Base-by-base conservation (phyloP, 2,797 vertebrate genomes). In the Platyrinchus mystaceus region DNA sequence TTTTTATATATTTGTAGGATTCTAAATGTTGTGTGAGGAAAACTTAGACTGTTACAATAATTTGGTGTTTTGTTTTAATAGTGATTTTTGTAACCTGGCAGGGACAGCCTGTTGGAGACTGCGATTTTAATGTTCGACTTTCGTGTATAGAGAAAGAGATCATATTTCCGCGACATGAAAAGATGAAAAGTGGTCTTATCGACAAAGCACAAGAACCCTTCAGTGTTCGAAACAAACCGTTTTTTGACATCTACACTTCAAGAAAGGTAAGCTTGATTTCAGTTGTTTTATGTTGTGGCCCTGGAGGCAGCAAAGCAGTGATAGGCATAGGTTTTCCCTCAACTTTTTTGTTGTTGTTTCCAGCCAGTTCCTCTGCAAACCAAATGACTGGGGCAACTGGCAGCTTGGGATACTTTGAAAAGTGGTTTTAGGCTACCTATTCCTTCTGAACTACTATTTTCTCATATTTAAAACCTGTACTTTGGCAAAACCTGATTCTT, bases 141-240 rank as follows among this genome's bases (percentile, higher is more conserved):
- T 93, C 99, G 26, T 99, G 99, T 97, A 99, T 99, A 96, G 99
- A 99, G 97, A 99, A 99, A 94, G 99, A 99, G 97, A 99, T 99
- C 6, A 99, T 99, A 97, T 98, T 97, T 91, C 99, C 99, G 43
- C 98, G 99, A 23, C 98, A 98, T 84, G 99, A 99, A 91, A 99
- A 99, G 97, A 99, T 99, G 98, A 99, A 99, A 97, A 98, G 87
- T 12, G 99, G 99, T 67, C 99, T 99, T 93, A 99, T 99, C 28
- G 99, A 99, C 98, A 99, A 99, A 98, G 97, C 98, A 84, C 99
- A 98, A 95, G 99, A 99, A 93, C 99, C 99, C 0, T 99, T 99
- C 96, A 98, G 99, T 87, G 98, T 99, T 96, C 98, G 99, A 94
- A 98, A 99, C 96, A 99, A 99, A 92, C 99, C 98, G 10, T 99